phyloP scores from a whole-genome alignment of 2,888 invertebrate genomes.

The Plebejus anna region DNA sequence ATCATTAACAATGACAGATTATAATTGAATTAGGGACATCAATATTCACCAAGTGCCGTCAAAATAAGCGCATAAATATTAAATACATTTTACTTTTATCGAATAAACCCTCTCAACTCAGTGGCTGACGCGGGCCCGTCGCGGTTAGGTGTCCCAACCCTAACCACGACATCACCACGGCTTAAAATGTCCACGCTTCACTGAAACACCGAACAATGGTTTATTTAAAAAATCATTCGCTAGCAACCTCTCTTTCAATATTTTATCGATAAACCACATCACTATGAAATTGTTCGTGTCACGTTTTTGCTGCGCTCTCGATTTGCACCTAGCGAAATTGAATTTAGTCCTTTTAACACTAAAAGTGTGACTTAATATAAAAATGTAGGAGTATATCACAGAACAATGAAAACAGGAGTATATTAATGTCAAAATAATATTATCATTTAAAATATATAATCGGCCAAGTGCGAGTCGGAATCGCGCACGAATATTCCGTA shows the following conservation, averaged over 20 bases:
- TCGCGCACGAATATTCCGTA: no score
- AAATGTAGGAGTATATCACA: background rate
- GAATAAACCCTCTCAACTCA: conserved; percentile 22
- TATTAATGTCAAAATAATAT: no score
- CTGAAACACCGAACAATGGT: conserved; percentile 23
- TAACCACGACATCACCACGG: conserved; percentile 28
- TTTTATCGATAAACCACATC: conserved; percentile 11
- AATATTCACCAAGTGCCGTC: background rate
- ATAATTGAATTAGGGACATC: conserved; percentile 5
- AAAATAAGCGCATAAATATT: conserved; percentile 20
- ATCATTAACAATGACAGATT: background rate
- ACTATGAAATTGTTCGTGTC: background rate
- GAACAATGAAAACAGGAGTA: no score
- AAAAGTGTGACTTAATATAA: background rate
- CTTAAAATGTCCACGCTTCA: conserved; percentile 29
- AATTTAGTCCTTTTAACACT: background rate
- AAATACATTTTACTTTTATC: conserved; percentile 19
- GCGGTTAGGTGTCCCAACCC: conserved; percentile 19
- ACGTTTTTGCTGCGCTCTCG: background rate
- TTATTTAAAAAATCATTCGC: background rate
- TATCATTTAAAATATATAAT: background rate
- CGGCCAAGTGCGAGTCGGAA: no score
- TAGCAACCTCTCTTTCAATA: background rate
- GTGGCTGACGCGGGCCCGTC: conserved; percentile 22
- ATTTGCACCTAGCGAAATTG: background rate